These are phyloP conservation scores for Oreochromis mossambicus DNA, from an alignment of 2,797 vertebrate genomes.

Conservation along the genomic window DNA sequence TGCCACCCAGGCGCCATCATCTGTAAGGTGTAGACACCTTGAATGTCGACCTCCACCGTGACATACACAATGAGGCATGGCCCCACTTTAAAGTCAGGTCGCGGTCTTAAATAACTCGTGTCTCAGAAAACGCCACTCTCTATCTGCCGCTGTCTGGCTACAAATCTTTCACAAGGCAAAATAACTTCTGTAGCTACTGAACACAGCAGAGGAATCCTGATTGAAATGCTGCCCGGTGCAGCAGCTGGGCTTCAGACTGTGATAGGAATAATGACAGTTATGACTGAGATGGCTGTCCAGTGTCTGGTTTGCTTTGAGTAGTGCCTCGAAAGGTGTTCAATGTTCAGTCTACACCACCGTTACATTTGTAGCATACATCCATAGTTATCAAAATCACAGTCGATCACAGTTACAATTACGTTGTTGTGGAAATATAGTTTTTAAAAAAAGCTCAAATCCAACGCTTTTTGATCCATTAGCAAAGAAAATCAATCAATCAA, in stretches of 20 bases:
- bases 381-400: no score
- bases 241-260: slow-evolving; percentile 5
- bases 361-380: neutral
- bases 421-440: neutral
- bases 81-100: slow-evolving; percentile 22
- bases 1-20: slow-evolving; percentile 26
- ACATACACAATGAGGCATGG: slow-evolving; percentile 36
- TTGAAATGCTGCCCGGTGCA: slow-evolving; percentile 9
- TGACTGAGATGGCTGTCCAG: neutral
- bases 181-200: neutral
- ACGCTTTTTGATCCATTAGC: neutral
- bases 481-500: neutral
- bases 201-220: slow-evolving; percentile 4
- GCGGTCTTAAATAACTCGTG: slow-evolving; percentile 28
- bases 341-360: neutral
- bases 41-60: slow-evolving; percentile 25
- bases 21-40: slow-evolving; percentile 8
- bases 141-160: neutral
- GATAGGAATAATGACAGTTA: slow-evolving; percentile 15
- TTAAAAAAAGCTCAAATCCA: neutral
- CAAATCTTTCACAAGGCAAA: neutral
- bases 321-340: neutral
- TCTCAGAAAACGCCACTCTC: slow-evolving; percentile 24
- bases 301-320: neutral
- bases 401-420: neutral